phyloP scores from a whole-genome alignment of 2,797 vertebrate species.

The Allenopithecus nigroviridis region DNA sequence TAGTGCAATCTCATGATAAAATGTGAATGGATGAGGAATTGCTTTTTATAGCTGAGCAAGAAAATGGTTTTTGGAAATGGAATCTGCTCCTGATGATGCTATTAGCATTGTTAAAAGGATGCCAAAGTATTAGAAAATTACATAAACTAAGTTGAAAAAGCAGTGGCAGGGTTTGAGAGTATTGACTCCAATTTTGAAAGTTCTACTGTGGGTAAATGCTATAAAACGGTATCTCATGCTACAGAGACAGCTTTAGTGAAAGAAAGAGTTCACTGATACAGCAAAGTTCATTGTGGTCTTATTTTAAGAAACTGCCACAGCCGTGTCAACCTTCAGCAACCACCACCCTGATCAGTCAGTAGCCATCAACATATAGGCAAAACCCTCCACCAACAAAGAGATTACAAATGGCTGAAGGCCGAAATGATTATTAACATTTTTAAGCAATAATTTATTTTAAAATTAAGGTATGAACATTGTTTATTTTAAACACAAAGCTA shows the following conservation, averaged over 20 bases:
- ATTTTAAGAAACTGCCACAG: not conserved
- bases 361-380: not conserved
- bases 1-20: not conserved
- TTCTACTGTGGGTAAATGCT: not conserved
- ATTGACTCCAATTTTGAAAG: not conserved
- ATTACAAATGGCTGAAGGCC: not conserved
- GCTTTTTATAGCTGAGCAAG: not conserved
- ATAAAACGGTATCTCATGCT: not conserved
- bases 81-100: not conserved
- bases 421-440: not conserved
- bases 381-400: not conserved
- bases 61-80: not conserved
- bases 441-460: not conserved
- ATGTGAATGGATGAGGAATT: not conserved
- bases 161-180: not conserved
- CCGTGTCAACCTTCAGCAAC: not conserved
- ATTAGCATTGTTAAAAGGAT: not conserved
- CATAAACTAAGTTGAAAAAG: not conserved
- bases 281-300: not conserved
- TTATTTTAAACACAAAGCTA: not conserved
- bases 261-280: not conserved
- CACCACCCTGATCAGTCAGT: not conserved
- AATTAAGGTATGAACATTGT: not conserved
- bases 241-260: not conserved
- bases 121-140: not conserved